phyloP scores from a whole-genome alignment of 2,888 invertebrate species.

The Xiphydria camelus region DNA sequence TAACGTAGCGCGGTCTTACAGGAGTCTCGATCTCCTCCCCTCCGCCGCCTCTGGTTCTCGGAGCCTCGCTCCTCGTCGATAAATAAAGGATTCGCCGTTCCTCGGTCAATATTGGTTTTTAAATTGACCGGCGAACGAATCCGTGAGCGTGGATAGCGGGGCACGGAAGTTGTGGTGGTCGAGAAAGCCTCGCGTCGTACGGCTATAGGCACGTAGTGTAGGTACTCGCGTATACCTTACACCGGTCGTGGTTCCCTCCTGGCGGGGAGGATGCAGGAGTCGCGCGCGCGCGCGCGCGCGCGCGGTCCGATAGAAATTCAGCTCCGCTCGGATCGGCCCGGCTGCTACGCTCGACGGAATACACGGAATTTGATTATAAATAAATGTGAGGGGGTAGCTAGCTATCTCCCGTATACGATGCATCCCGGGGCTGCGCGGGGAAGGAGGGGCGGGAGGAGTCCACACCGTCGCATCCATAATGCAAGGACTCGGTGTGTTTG shows the following conservation, averaged over 20 bases:
- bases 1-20: conserved; percentile 29
- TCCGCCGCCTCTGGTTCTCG: too few species aligned
- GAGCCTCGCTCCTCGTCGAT: conserved; percentile 53
- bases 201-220: too few species aligned
- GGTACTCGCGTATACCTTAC: too few species aligned
- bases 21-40: conserved; percentile 26
- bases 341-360: conserved; percentile 32
- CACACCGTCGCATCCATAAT: conserved; percentile 56
- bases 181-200: too few species aligned
- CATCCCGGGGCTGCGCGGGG: conserved; percentile 21
- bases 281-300: too few species aligned
- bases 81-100: conserved; percentile 55
- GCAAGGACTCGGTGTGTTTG: conserved; percentile 49
- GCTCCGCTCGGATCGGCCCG: too few species aligned
- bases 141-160: conserved; percentile 32
- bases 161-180: too few species aligned
- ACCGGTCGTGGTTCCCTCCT: too few species aligned
- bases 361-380: conserved; percentile 57
- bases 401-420: conserved; percentile 36
- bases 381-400: conserved; percentile 46
- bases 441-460: conserved; percentile 39
- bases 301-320: too few species aligned
- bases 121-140: conserved; percentile 56
- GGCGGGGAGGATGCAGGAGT: conserved; percentile 8
- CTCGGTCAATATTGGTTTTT: conserved; percentile 58